Conservation (phyloP, 2,797 vertebrate species). For the Petrocephalus schoutedeni region DNA sequence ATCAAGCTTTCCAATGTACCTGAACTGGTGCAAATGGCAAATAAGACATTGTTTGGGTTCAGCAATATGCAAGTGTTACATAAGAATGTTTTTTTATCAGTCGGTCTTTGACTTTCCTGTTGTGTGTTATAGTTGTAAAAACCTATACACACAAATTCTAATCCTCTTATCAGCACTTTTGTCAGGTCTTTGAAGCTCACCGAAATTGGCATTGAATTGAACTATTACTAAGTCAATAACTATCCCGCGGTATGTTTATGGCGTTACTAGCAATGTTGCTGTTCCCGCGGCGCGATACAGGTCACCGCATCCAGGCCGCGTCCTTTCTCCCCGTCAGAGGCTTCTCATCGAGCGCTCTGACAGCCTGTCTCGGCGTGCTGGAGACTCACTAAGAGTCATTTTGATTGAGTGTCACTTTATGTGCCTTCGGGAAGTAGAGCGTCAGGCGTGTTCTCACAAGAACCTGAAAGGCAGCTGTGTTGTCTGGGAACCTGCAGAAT, state of each 20-base stretch:
- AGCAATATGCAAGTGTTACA: neutral
- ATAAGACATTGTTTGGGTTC: neutral
- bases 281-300: slow-evolving; percentile 35
- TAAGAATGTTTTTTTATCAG: neutral
- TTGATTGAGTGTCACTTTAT: slow-evolving; percentile 12
- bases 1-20: neutral
- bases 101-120: neutral
- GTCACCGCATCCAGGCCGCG: slow-evolving; percentile 49
- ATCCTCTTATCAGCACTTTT: neutral
- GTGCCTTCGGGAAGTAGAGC: neutral
- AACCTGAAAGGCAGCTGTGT: slow-evolving; percentile 65
- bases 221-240: slow-evolving; percentile 2
- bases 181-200: neutral
- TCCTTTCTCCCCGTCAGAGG: neutral
- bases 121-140: neutral
- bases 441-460: slow-evolving; percentile 53
- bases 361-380: slow-evolving; percentile 34
- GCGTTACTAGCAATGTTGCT: slow-evolving; percentile 33
- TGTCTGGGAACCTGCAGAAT: slow-evolving; percentile 50
- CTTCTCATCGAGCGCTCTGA: slow-evolving; percentile 41
- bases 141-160: neutral
- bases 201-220: neutral
- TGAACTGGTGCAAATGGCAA: neutral
- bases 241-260: neutral
- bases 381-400: slow-evolving; percentile 5